Base-by-base conservation (phyloP, 2,888 invertebrate species). In the Cremastobaeus sp. region DNA sequence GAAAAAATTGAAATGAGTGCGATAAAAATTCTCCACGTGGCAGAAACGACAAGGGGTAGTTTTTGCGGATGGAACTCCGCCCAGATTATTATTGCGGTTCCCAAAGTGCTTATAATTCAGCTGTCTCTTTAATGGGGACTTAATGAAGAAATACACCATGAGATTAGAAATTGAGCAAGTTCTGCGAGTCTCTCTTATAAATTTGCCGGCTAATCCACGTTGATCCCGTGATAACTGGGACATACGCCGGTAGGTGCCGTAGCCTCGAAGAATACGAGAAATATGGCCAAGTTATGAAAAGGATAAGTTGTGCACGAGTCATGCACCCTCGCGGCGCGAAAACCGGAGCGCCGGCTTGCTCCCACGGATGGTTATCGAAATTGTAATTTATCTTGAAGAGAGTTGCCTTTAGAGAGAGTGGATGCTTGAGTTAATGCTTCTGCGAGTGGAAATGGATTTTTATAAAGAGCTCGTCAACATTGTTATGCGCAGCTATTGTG, bases 201-300 rank as follows among this genome's bases (percentile, higher is more conserved):
- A 84, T 84, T 83, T 81, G 78, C 69, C 45, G 21, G 65, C 76
- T 83, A 84, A 85, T 82, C 82, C 82, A 52, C 68, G 79, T 77
- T 82, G 84, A 85, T 85, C 81, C 83, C 76, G 75, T 79, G 78
- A 81, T 84, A 85, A 85, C 83, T 79, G 77, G 77, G 80, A 79
- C 82, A 82, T 84, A 86, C 78, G 82, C 77, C 77, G 77, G 78
- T 43, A 73, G 75, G 74, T 76, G 17, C 59, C 59, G 57, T 69
- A 69, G 45, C 73, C 75, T 37, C 35, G 37, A 65, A 68, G 54
- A 68, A 74, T 65, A 48, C 62, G 60, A 70, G 68, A 68, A 76
- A 68, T 59, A 77, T 76, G 77, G 76, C 78, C 77, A 81, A 54
- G 77, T 83, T 83, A 81, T 81, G 82, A 82, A 82, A 83, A 82